These are phyloP conservation scores for Pilophorus perplexus DNA, from an alignment of 2,888 invertebrate genomes.

Conservation along the genomic window DNA sequence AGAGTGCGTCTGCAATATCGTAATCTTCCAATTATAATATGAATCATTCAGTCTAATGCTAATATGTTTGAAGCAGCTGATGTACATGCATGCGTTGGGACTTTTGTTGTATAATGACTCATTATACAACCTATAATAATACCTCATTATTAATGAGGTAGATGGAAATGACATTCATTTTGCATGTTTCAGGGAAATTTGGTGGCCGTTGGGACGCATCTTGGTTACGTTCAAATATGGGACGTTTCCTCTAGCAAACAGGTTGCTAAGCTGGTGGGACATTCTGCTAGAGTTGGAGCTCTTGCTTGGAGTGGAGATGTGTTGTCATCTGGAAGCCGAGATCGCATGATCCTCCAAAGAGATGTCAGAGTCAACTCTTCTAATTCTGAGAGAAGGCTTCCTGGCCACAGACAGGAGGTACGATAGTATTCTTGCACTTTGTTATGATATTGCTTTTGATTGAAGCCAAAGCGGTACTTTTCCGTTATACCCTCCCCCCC, in stretches of 20 bases:
- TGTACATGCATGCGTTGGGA: too few species aligned
- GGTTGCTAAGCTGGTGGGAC: slow-evolving; percentile 87
- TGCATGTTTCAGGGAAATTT: slow-evolving; percentile 60
- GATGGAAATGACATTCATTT: too few species aligned
- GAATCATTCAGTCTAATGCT: too few species aligned
- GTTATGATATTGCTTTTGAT: too few species aligned
- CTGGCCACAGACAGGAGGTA: slow-evolving; percentile 92
- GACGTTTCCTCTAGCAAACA: slow-evolving; percentile 91
- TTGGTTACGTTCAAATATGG: slow-evolving; percentile 96
- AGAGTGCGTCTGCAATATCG: too few species aligned
- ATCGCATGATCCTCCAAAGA: slow-evolving; percentile 87
- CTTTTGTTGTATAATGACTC: too few species aligned
- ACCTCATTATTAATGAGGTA: too few species aligned
- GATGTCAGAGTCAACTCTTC: slow-evolving; percentile 82
- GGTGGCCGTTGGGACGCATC: slow-evolving; percentile 97
- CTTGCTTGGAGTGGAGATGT: slow-evolving; percentile 97
- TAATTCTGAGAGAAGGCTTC: slow-evolving; percentile 72
- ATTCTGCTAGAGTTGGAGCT: slow-evolving; percentile 88
- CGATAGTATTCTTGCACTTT: too few species aligned
- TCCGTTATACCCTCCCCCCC: too few species aligned
- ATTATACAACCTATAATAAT: too few species aligned
- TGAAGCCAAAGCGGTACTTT: too few species aligned
- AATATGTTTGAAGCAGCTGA: too few species aligned
- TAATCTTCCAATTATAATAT: background rate
- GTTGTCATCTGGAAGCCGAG: slow-evolving; percentile 90